phyloP scores from a whole-genome alignment of 2,113 vertebrate genomes.

The Tetrao urogallus region DNA sequence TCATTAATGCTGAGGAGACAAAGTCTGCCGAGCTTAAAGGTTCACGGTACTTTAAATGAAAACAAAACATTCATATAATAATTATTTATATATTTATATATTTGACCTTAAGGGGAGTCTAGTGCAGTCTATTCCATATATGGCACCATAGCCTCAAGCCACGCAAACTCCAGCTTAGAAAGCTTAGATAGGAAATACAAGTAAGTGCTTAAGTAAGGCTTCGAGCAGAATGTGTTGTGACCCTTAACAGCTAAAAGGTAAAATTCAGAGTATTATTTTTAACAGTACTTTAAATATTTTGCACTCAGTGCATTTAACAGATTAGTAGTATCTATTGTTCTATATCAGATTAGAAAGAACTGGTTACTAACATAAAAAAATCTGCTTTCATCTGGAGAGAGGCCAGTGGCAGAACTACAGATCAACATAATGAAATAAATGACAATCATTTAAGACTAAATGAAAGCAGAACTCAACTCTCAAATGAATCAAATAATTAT shows the following conservation, averaged over 20 bases:
- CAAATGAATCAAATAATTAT: background rate
- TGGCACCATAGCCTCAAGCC: background rate
- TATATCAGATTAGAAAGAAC: background rate
- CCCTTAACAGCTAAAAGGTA: background rate
- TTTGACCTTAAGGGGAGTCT: background rate
- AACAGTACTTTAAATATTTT: background rate
- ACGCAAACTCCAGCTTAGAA: background rate
- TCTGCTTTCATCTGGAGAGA: background rate
- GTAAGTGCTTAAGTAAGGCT: background rate
- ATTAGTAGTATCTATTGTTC: background rate
- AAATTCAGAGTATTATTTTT: background rate
- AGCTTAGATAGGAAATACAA: background rate
- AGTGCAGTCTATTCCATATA: background rate
- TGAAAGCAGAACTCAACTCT: background rate
- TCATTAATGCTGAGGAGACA: background rate
- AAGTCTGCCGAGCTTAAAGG: conserved; percentile 16
- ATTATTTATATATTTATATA: background rate
- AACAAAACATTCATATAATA: background rate
- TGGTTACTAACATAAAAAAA: background rate
- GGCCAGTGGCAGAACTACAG: background rate
- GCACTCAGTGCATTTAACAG: background rate
- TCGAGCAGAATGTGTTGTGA: background rate
- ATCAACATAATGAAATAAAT: background rate
- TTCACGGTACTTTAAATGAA: background rate
- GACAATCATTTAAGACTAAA: background rate